phyloP scores from a whole-genome alignment of 2,113 vertebrate species.

The Clarias gariepinus region DNA sequence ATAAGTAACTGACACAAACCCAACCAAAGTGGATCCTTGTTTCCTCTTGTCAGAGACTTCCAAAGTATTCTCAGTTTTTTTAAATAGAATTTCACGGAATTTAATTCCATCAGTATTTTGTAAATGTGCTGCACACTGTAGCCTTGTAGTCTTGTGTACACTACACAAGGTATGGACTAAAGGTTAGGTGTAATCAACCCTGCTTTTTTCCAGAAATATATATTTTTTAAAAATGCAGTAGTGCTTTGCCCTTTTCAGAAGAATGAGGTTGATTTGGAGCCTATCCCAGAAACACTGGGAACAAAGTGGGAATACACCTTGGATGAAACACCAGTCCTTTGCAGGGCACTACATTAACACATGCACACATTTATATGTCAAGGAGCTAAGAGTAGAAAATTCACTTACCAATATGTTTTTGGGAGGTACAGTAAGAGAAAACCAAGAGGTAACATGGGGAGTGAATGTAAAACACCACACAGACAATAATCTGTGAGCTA shows the following conservation, averaged over 20 bases:
- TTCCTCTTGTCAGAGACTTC: not conserved
- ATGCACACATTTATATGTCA: not conserved
- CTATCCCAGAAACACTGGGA: not conserved
- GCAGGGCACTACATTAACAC: not conserved
- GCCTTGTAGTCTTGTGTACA: too few species aligned
- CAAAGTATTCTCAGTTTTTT: too few species aligned
- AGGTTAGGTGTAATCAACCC: not conserved
- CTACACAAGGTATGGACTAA: not conserved
- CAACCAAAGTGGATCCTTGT: not conserved
- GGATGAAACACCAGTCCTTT: not conserved
- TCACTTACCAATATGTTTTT: not conserved
- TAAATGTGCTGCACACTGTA: not conserved
- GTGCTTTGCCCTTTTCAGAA: not conserved
- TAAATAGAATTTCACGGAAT: too few species aligned
- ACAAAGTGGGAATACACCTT: not conserved
- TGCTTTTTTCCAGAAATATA: not conserved
- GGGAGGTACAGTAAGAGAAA: not conserved
- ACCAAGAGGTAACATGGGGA: not conserved
- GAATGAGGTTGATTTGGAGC: not conserved
- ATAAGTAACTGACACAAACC: not conserved
- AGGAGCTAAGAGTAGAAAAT: not conserved
- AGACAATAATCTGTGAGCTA: not conserved
- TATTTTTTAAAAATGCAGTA: too few species aligned
- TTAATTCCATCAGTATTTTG: not conserved
- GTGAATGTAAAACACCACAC: not conserved